Evolutionary conservation across 2,113 vertebrate species (phyloP), one percentile per base, ranked within the genome.

Genomic region (Abramis brama): DNA sequence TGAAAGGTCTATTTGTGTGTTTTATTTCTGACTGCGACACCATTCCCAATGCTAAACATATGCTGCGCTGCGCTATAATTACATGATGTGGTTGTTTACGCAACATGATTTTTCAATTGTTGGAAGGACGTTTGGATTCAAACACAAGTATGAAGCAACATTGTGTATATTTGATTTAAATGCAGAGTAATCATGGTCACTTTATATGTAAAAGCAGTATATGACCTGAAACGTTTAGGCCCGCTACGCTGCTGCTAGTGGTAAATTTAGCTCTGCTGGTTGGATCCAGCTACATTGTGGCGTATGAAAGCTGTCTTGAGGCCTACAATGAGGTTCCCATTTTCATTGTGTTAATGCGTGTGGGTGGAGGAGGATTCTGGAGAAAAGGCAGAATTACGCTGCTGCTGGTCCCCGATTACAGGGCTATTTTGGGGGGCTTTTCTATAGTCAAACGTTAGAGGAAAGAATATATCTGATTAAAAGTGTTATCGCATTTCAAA

Each of bases 371-470:
- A 90, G 89, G 89, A 92, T 87, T 80, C 11, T 77, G 91, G 90
- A 93, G 90, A 94, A 93, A 93, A 91, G 92, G 86, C 90, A 87
- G 91, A 92, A 94, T 93, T 89, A 92, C 91, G 93, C 86, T 45
- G 85, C 90, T 86, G 91, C 90, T 90, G 82, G 86, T 87, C 86
- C 91, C 87, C 82, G 73, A 92, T 91, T 88, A 86, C 88, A 85
- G 81, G 45, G 87, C 92, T 94, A 91, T 94, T 93, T 91, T 86
- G 88, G 87, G 92, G 76, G 36, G 68, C 85, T 39, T 86, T 86
- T 88, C 30, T 84, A 80, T 68, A 76, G 89, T 85, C 79, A 27
- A 74, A 45, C 7, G 1, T 57, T 15, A 39, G 25, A 8, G 19
- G 45, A 59, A 78, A 36, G 23, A 36, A 78, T 8, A 21, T 27